Evolutionary conservation across 1,140 invertebrate genomes (phyloP).

Genomic region (Tribolium madens): DNA sequence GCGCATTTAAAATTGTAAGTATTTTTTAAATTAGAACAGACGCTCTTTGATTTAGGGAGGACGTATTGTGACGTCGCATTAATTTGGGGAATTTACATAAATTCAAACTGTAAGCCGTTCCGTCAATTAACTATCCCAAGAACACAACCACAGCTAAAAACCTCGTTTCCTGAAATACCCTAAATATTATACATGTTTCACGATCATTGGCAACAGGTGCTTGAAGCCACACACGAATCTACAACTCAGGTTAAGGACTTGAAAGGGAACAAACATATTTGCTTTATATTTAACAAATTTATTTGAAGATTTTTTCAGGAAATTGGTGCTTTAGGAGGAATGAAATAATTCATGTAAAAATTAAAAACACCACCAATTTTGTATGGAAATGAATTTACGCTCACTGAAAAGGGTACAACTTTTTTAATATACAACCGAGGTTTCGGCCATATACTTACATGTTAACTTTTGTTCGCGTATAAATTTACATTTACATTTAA

Average conservation of each 20-base stretch:
- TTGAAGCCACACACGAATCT: neutral
- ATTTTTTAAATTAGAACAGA: neutral
- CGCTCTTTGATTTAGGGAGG: neutral
- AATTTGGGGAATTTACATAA: neutral
- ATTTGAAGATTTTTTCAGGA: neutral
- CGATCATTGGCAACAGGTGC: neutral
- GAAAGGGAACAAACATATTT: neutral
- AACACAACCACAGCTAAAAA: too few relatives aligned
- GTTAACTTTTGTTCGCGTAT: conserved; percentile 32
- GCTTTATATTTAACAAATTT: neutral
- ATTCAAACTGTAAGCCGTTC: neutral
- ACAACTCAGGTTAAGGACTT: neutral
- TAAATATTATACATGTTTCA: neutral
- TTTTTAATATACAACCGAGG: conserved; percentile 13
- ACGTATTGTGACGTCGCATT: neutral
- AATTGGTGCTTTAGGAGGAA: neutral
- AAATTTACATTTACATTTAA: conserved; percentile 40
- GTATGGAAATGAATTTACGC: conserved; percentile 35
- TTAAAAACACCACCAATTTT: conserved; percentile 26
- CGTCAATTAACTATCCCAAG: neutral
- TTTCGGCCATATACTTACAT: conserved; percentile 1
- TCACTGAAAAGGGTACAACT: conserved; percentile 15
- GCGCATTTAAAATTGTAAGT: too few relatives aligned
- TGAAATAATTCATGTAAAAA: neutral
- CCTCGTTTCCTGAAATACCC: too few relatives aligned